A percentile compares a stretch with the other conserved stretches of the same genome.
Evolutionary conservation across 2,113 vertebrate species (phyloP).

Genomic region (Actenoides hombroni): DNA sequence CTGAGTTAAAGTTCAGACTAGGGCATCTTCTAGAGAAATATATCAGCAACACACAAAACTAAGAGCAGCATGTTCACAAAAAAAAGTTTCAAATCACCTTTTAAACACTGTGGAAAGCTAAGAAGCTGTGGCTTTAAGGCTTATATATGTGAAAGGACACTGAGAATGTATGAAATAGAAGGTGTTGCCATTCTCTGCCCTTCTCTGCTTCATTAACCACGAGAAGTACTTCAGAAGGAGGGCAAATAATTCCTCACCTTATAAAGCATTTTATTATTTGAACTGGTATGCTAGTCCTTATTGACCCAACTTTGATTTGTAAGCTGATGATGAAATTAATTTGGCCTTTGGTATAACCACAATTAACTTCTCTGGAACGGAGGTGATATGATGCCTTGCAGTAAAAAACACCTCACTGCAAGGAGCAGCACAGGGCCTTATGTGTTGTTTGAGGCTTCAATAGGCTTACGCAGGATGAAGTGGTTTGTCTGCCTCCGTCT

Average conservation of each 20-base stretch:
- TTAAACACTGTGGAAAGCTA: not conserved
- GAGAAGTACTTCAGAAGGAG: conserved; percentile 37
- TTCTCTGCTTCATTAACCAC: conserved; percentile 58
- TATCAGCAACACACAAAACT: not conserved
- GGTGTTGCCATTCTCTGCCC: conserved; percentile 6
- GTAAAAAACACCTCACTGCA: not conserved
- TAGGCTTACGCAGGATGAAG: not conserved
- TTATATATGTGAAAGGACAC: not conserved
- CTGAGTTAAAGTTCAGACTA: not conserved
- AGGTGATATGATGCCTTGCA: conserved; percentile 3
- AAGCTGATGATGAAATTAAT: conserved; percentile 64
- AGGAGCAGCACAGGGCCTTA: not conserved
- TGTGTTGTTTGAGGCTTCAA: not conserved
- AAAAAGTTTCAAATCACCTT: not conserved
- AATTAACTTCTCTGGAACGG: conserved; percentile 52
- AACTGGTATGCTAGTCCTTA: conserved; percentile 13
- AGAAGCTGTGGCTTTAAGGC: not conserved
- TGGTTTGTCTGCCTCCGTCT: not conserved
- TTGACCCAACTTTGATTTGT: conserved; percentile 67
- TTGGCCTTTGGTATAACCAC: conserved; percentile 69
- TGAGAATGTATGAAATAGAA: not conserved
- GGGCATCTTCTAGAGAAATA: not conserved
- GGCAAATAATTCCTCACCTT: conserved; percentile 50
- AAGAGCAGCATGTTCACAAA: not conserved
- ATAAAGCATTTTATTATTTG: conserved; percentile 38